Evolutionary conservation across 2,888 invertebrate species (phyloP), one percentile per base, ranked within the genome.

Genomic region (Digitonthophagus gazella): DNA sequence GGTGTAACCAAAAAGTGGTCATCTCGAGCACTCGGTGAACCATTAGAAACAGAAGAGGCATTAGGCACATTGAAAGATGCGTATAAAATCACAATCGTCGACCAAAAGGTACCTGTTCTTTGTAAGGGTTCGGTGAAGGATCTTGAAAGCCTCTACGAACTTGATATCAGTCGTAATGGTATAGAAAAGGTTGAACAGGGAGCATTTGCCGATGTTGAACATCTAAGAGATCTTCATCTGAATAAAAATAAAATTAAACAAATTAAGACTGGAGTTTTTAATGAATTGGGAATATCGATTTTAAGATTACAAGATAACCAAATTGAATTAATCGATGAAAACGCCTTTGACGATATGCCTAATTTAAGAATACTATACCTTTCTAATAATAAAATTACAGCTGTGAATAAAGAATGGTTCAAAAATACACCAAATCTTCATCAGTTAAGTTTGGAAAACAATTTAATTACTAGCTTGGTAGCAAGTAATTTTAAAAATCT

Each of bases 331-430:
- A 74, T 79, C 15, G 72, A 76, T 55, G 71, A 74, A 3, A 74
- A 71, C 19, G 77, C 78, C 8, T 78, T 79, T 22, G 74, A 79
- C 55, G 69, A 78, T 66, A 75, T 79, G 72, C 74, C 76, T 0
- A 76, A 78, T 64, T 72, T 79, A 58, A 74, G 66, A 14, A 71
- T 77, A 5, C 56, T 79, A 2, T 70, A 74, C n/a, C 71, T 79
- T n/a, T 74, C 76, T 58, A 72, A 77, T 68, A 79, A 79, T 68
- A 75, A 74, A 69, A 72, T 79, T n/a, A 72, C 72, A 16, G 67
- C 69, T 18, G 72, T 77, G 71, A 73, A 75, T n/a, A 72, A 72
- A 2, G 71, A 75, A 15, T 78, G 78, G 77, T 78, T 79, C 67
- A 71, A 74, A 64, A 72, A 73, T 16, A 78, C 75, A 18, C 78